A percentile compares a stretch with the other conserved stretches of the same genome.
These are phyloP conservation scores for Branchipolynoe longqiensis DNA, from an alignment of 2,888 invertebrate species.

Conservation along the genomic window DNA sequence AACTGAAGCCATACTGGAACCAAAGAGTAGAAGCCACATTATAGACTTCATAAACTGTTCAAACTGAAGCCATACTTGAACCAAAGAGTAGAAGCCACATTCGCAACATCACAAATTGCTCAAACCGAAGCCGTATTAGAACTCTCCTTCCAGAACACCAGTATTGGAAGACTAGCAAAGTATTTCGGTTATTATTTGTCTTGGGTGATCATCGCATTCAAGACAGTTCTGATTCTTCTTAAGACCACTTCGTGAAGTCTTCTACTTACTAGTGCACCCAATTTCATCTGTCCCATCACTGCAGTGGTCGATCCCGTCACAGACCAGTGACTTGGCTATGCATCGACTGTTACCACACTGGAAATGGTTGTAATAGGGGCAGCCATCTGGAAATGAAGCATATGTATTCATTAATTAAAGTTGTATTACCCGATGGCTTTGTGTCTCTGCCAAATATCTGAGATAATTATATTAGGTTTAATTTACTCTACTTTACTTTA, in stretches of 20 bases:
- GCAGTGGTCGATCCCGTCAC: constrained; percentile 58
- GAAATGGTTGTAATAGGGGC: constrained; percentile 53
- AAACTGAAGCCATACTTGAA: not conserved
- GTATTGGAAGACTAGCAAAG: no score
- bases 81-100: no score
- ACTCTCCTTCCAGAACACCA: no score
- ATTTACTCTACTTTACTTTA: not conserved
- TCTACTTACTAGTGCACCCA: constrained; percentile 43
- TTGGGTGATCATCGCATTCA: no score
- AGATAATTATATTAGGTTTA: not conserved
- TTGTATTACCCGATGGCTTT: not conserved
- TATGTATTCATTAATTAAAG: not conserved
- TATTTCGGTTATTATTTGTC: no score
- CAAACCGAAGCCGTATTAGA: no score
- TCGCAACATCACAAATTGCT: no score
- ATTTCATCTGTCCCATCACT: constrained; percentile 53
- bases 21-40: no score
- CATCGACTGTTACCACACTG: constrained; percentile 50
- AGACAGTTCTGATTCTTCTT: no score
- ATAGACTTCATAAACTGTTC: no score
- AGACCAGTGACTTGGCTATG: constrained; percentile 33
- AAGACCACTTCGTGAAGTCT: no score
- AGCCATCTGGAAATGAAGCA: constrained; percentile 28
- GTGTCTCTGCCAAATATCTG: not conserved
- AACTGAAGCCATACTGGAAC: no score